phyloP scores from a whole-genome alignment of 2,797 vertebrate species.

The Poecilia velifera region DNA sequence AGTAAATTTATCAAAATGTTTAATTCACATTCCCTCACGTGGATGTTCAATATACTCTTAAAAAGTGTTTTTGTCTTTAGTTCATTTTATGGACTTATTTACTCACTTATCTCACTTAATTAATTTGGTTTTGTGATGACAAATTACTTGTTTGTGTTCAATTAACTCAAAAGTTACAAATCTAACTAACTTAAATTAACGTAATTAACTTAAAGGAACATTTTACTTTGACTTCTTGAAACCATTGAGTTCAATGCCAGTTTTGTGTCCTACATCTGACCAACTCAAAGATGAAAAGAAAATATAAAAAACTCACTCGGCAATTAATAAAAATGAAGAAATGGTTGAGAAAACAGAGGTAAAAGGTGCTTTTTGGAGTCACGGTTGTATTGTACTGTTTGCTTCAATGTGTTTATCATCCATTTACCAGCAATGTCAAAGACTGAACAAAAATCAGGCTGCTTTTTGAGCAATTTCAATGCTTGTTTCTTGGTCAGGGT shows the following conservation, averaged over 20 bases:
- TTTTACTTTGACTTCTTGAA: no score
- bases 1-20: background rate
- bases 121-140: no score
- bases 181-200: no score
- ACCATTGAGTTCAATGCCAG: no score
- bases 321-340: background rate
- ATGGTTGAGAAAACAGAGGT: background rate
- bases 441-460: slow-evolving; percentile 9
- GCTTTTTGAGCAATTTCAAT: background rate
- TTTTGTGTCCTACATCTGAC: no score
- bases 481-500: background rate
- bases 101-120: no score
- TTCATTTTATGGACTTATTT: no score
- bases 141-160: no score
- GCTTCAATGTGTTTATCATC: slow-evolving; percentile 39
- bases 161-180: no score
- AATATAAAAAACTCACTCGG: background rate
- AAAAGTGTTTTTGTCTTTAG: no score
- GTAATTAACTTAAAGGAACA: no score
- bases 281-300: background rate
- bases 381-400: slow-evolving; percentile 37
- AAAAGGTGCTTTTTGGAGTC: slow-evolving; percentile 19
- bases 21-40: background rate
- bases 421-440: slow-evolving; percentile 52
- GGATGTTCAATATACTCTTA: background rate